Evolutionary conservation across 2,797 vertebrate genomes (phyloP).

Genomic region (Lepilemur ruficaudatus): DNA sequence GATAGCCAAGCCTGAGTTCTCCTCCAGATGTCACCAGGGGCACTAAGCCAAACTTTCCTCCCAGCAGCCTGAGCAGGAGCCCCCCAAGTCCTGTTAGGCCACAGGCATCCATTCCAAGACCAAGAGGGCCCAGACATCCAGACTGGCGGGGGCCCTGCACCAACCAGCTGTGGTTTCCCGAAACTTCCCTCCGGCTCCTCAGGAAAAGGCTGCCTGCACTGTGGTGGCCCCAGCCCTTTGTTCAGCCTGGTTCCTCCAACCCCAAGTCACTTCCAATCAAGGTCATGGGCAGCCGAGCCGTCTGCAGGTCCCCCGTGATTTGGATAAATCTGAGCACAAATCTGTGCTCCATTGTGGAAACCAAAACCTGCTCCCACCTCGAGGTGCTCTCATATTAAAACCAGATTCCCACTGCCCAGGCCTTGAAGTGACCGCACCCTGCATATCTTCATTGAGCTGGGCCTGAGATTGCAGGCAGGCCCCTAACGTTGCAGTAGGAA

Average conservation of each 20-base stretch:
- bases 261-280: conserved; percentile 61
- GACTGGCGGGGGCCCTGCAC: background rate
- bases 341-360: background rate
- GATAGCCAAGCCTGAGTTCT: background rate
- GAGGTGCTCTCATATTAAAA: background rate
- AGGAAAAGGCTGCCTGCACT: background rate
- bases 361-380: background rate
- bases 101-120: background rate
- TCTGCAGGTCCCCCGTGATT: background rate
- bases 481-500: background rate
- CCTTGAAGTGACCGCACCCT: background rate
- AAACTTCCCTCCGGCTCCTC: background rate
- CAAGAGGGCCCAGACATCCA: background rate
- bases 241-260: conserved; percentile 3
- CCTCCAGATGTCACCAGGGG: background rate
- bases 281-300: background rate
- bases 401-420: background rate
- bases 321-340: background rate
- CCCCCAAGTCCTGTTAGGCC: rapidly evolving
- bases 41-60: background rate
- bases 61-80: too few relatives aligned
- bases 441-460: rapidly evolving
- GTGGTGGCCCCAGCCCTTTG: background rate
- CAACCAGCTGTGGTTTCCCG: background rate
- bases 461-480: background rate